Conservation (phyloP, 1,140 invertebrate genomes). For the Harpegnathos saltator region DNA sequence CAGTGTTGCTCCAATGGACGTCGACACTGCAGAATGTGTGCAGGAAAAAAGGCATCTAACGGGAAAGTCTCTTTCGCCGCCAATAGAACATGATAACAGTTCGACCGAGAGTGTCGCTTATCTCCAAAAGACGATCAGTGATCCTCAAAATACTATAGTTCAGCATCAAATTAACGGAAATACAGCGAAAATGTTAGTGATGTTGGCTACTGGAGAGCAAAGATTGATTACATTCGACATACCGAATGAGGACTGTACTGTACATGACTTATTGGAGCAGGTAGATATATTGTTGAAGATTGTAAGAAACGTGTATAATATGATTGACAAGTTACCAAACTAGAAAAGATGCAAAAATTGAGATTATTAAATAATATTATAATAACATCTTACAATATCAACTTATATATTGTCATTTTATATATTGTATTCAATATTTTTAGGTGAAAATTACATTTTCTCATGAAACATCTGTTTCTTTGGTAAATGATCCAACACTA, state of each 20-base stretch:
- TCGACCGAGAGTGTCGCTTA: slow-evolving; percentile 78
- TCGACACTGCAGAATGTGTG: slow-evolving; percentile 64
- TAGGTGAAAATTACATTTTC: slow-evolving; percentile 89
- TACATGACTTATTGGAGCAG: slow-evolving; percentile 92
- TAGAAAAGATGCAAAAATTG: too few species aligned
- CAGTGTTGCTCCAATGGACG: slow-evolving; percentile 49
- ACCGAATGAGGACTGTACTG: slow-evolving; percentile 92
- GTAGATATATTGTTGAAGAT: slow-evolving; percentile 79
- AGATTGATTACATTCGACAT: slow-evolving; percentile 92
- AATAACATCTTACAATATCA: background rate
- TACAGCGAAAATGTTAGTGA: slow-evolving; percentile 91
- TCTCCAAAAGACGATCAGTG: slow-evolving; percentile 80
- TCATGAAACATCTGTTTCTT: slow-evolving; percentile 89
- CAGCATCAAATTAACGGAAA: slow-evolving; percentile 86
- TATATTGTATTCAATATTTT: slow-evolving; percentile 68
- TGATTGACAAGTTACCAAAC: too few species aligned
- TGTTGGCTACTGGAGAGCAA: slow-evolving; percentile 90
- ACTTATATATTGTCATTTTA: background rate
- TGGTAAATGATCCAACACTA: slow-evolving; percentile 89
- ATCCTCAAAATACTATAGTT: slow-evolving; percentile 80
- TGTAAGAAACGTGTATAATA: background rate
- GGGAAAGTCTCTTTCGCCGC: slow-evolving; percentile 64
- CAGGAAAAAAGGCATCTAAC: slow-evolving; percentile 57
- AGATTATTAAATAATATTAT: background rate
- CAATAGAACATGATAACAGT: slow-evolving; percentile 70